Conservation (phyloP, 2,113 vertebrate genomes). For the Rattus rattus region DNA sequence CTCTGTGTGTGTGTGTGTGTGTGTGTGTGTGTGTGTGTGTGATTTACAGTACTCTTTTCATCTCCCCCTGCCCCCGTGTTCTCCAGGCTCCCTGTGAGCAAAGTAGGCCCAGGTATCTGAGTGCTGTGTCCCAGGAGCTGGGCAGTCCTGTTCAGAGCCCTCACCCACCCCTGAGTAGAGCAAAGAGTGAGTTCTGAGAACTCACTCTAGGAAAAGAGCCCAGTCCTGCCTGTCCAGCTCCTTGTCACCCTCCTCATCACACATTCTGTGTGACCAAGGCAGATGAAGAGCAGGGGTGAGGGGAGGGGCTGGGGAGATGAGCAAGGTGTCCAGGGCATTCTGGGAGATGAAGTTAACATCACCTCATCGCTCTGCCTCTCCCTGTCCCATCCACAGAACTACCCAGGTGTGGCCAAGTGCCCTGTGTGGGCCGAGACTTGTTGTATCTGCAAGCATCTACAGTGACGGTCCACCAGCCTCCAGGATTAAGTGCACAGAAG, state of each 20-base stretch:
- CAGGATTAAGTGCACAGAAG: fast-evolving
- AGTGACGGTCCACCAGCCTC: fast-evolving
- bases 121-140: fast-evolving
- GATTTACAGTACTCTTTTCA: slow-evolving; percentile 37
- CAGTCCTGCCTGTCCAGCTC: fast-evolving
- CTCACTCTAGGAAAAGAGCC: too few relatives aligned
- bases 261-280: fast-evolving
- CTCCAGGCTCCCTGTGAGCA: fast-evolving
- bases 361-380: background rate
- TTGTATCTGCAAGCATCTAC: fast-evolving
- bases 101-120: background rate
- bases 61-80: background rate
- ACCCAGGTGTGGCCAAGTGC: background rate
- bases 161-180: fast-evolving
- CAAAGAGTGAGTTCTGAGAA: background rate
- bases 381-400: background rate
- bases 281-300: background rate
- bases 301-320: background rate
- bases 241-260: background rate
- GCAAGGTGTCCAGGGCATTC: background rate
- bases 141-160: fast-evolving
- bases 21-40: background rate
- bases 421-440: fast-evolving
- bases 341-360: fast-evolving
- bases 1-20: background rate